These are phyloP conservation scores for Lysandra coridon DNA, from an alignment of 2,888 invertebrate genomes.

Conservation along the genomic window DNA sequence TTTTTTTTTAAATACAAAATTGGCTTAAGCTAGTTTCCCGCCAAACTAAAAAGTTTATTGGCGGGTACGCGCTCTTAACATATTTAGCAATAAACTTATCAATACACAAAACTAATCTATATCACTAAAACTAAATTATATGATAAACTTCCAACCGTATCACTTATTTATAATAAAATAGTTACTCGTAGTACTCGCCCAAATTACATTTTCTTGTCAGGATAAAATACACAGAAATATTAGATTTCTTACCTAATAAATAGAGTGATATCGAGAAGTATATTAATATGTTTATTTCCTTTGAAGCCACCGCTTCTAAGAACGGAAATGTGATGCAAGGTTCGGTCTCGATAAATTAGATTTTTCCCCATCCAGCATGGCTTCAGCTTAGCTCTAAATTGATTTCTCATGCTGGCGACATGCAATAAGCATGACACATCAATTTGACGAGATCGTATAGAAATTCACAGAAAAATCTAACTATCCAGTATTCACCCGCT, in stretches of 20 bases:
- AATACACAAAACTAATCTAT: no score
- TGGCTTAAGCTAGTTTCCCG: no score
- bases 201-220: background rate
- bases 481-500: no score
- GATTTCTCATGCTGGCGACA: background rate
- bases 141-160: no score
- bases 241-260: background rate
- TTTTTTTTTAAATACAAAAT: no score
- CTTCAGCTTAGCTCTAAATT: conserved; percentile 47
- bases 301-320: conserved; percentile 70
- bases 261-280: background rate
- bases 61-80: no score
- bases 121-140: no score
- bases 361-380: conserved; percentile 50
- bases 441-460: background rate
- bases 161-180: no score
- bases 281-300: conserved; percentile 51
- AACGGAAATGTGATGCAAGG: conserved; percentile 50
- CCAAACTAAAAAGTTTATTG: no score
- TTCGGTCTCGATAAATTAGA: conserved; percentile 47
- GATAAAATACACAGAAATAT: no score
- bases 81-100: no score
- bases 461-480: background rate
- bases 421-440: background rate
- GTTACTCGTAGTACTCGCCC: background rate